Evolutionary conservation across 2,888 invertebrate genomes (phyloP).

Genomic region (Eueremaeus valkanovi): DNA sequence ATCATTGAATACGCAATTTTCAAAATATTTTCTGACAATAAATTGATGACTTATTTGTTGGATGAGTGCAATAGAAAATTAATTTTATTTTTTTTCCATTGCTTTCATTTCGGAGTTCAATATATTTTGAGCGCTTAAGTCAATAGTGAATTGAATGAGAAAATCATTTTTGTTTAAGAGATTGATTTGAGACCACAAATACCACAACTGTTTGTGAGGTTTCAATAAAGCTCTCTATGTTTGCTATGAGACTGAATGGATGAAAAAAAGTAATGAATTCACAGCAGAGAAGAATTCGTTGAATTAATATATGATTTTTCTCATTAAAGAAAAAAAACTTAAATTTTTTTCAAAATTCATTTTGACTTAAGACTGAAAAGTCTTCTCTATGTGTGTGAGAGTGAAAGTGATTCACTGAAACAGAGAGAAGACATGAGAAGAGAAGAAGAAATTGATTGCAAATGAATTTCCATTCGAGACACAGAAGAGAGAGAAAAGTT

Average conservation of each 20-base stretch:
- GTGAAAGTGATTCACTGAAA: not conserved
- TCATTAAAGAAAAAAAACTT: too few relatives aligned
- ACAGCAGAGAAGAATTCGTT: too few relatives aligned
- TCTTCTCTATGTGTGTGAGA: too few relatives aligned
- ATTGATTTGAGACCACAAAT: not conserved
- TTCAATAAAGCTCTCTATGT: too few relatives aligned
- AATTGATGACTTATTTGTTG: slow-evolving; percentile 5
- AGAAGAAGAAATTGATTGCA: not conserved
- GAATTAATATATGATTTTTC: too few relatives aligned
- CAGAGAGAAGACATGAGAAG: not conserved
- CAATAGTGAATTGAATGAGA: not conserved
- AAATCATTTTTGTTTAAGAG: not conserved
- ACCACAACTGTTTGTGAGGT: too few relatives aligned
- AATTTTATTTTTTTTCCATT: not conserved
- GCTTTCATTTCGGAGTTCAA: not conserved
- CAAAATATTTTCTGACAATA: slow-evolving; percentile 7
- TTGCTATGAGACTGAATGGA: too few relatives aligned
- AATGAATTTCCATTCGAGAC: not conserved
- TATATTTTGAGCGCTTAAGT: not conserved
- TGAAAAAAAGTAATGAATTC: too few relatives aligned
- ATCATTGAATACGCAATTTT: slow-evolving; percentile 6
- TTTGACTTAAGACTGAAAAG: too few relatives aligned
- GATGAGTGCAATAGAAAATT: not conserved
- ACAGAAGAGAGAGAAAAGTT: not conserved
- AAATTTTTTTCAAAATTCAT: too few relatives aligned